These are phyloP conservation scores for Drosophila teissieri DNA, from an alignment of 1,140 invertebrate species.

Conservation along the genomic window DNA sequence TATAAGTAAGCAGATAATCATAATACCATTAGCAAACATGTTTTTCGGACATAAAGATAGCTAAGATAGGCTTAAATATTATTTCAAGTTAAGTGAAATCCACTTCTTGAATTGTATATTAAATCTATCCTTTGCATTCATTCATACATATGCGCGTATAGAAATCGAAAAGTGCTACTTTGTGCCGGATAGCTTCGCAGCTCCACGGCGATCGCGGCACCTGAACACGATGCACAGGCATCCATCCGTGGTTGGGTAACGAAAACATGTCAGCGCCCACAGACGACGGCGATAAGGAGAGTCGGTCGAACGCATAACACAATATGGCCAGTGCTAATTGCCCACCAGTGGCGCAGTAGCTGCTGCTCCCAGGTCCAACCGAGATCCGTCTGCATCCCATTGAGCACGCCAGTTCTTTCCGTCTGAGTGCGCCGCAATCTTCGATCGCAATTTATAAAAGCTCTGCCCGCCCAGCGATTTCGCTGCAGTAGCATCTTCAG, in stretches of 20 bases:
- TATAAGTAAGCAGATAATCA: too few relatives aligned
- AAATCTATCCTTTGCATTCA: neutral
- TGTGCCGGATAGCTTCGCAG: neutral
- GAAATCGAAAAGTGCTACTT: conserved; percentile 58
- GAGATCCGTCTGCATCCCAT: conserved; percentile 49
- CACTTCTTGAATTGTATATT: too few relatives aligned
- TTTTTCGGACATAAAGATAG: too few relatives aligned
- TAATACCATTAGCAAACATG: too few relatives aligned
- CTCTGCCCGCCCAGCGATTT: conserved; percentile 58
- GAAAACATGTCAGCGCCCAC: conserved; percentile 75
- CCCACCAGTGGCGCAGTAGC: conserved; percentile 17
- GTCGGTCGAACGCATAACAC: conserved; percentile 29
- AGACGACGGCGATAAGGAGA: conserved; percentile 9
- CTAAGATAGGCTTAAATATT: too few relatives aligned
- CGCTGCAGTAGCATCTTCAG: conserved; percentile 79
- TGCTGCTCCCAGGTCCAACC: conserved; percentile 24
- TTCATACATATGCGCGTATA: conserved; percentile 13
- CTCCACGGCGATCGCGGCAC: conserved; percentile 24
- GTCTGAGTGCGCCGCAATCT: conserved; percentile 51
- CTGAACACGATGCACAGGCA: conserved; percentile 53
- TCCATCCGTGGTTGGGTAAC: conserved; percentile 73
- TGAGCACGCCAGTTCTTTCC: conserved; percentile 79
- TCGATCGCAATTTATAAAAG: conserved; percentile 79
- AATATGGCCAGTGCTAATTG: conserved; percentile 72
- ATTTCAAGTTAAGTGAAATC: too few relatives aligned